Percentiles rank a stretch among this genome's conserved stretches.
phyloP scores from a whole-genome alignment of 2,113 vertebrate genomes.

The Pelvicachromis taeniatus region DNA sequence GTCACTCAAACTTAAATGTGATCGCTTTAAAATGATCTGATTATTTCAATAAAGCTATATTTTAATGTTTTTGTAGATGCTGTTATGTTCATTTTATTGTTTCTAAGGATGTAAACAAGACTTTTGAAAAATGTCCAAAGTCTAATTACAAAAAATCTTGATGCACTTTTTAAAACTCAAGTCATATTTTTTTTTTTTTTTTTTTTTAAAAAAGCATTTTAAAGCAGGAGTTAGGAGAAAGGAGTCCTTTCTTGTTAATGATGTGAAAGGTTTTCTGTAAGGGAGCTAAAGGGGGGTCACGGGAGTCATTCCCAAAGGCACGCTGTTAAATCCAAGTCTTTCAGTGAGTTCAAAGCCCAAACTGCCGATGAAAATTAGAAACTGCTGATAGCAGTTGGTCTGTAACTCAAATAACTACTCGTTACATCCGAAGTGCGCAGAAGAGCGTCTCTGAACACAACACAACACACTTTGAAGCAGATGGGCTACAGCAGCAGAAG shows the following conservation, averaged over 20 bases:
- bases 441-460: neutral
- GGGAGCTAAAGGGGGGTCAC: neutral
- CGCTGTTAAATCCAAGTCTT: neutral
- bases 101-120: neutral
- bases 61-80: slow-evolving; percentile 50
- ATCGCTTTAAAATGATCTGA: slow-evolving; percentile 33
- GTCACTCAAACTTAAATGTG: neutral
- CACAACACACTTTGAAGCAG: neutral
- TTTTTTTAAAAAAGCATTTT: neutral
- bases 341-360: neutral
- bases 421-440: neutral
- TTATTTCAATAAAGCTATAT: slow-evolving; percentile 59
- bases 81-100: slow-evolving; percentile 1
- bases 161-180: neutral
- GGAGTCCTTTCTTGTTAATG: neutral
- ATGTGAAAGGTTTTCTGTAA: neutral
- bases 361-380: neutral
- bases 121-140: fast-evolving
- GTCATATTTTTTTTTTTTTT: fast-evolving
- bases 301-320: neutral
- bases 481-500: fast-evolving
- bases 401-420: neutral
- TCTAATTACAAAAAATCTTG: neutral
- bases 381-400: fast-evolving
- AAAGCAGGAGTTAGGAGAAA: neutral